Conservation (phyloP, 2,888 invertebrate species). For the Heliconius sara region DNA sequence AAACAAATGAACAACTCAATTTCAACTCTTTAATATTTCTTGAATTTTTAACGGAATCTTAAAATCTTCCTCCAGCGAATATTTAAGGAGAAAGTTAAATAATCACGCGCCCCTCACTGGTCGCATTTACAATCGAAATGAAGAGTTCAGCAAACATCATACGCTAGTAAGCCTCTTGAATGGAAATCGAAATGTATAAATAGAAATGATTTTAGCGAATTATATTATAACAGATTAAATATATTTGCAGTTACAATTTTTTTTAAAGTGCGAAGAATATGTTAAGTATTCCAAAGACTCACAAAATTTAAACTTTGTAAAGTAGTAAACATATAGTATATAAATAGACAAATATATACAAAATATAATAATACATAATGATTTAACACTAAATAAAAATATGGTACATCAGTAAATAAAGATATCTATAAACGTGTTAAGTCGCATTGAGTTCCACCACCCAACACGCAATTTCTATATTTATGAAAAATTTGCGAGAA, state of each 20-base stretch:
- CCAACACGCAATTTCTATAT: too few relatives aligned
- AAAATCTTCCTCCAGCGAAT: constrained; percentile 12
- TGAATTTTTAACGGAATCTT: constrained; percentile 17
- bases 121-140: constrained; percentile 62
- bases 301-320: too few relatives aligned
- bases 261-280: too few relatives aligned
- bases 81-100: constrained; percentile 49
- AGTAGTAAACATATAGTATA: too few relatives aligned
- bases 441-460: too few relatives aligned
- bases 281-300: too few relatives aligned
- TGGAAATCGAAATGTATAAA: constrained; percentile 30
- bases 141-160: constrained; percentile 68
- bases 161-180: constrained; percentile 35
- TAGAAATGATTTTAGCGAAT: constrained; percentile 36
- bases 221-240: neutral
- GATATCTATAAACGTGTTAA: too few relatives aligned
- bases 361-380: too few relatives aligned
- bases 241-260: neutral
- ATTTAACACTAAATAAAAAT: neutral
- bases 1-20: too few relatives aligned
- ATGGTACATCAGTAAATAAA: neutral
- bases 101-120: constrained; percentile 47
- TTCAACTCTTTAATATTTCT: constrained; percentile 1
- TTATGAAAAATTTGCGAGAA: too few relatives aligned
- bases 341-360: too few relatives aligned